These are phyloP conservation scores for Azorinus chamasolen DNA, from an alignment of 2,888 invertebrate genomes.

Conservation along the genomic window DNA sequence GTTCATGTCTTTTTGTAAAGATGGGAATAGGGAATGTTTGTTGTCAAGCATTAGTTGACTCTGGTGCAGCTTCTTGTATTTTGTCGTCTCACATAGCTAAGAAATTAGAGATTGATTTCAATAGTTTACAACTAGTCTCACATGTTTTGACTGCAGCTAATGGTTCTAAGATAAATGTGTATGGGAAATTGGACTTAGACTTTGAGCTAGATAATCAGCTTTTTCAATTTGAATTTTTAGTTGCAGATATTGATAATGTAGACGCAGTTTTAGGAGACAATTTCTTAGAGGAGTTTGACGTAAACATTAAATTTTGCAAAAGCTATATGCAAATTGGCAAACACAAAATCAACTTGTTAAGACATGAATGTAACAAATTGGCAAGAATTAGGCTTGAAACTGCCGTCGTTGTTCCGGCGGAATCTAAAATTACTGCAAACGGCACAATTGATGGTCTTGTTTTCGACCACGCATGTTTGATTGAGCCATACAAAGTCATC, in stretches of 20 bases:
- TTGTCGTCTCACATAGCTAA: not conserved
- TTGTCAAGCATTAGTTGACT: slow-evolving; percentile 7
- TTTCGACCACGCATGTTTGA: not conserved
- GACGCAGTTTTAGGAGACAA: slow-evolving; percentile 48
- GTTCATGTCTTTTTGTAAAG: slow-evolving; percentile 3
- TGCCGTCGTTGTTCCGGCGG: slow-evolving; percentile 10
- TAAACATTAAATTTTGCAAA: slow-evolving; percentile 35
- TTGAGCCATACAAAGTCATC: slow-evolving; percentile 21
- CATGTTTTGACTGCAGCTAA: slow-evolving; percentile 24
- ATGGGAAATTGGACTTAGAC: slow-evolving; percentile 3
- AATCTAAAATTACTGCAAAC: slow-evolving; percentile 13
- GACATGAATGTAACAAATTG: not conserved
- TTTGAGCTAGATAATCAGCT: slow-evolving; percentile 27
- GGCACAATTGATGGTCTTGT: slow-evolving; percentile 17
- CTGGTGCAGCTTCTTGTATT: slow-evolving; percentile 5
- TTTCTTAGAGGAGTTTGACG: slow-evolving; percentile 45
- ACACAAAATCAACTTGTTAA: slow-evolving; percentile 29
- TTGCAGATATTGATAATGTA: slow-evolving; percentile 30
- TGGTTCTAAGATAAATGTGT: slow-evolving; percentile 13
- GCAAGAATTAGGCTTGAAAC: slow-evolving; percentile 18
- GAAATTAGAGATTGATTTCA: not conserved
- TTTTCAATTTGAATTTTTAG: slow-evolving; percentile 34
- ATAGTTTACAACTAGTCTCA: not conserved
- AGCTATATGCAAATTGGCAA: slow-evolving; percentile 13
- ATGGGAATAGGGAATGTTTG: not conserved